Evolutionary conservation across 2,113 vertebrate genomes (phyloP).

Genomic region (Scytalopus superciliaris): DNA sequence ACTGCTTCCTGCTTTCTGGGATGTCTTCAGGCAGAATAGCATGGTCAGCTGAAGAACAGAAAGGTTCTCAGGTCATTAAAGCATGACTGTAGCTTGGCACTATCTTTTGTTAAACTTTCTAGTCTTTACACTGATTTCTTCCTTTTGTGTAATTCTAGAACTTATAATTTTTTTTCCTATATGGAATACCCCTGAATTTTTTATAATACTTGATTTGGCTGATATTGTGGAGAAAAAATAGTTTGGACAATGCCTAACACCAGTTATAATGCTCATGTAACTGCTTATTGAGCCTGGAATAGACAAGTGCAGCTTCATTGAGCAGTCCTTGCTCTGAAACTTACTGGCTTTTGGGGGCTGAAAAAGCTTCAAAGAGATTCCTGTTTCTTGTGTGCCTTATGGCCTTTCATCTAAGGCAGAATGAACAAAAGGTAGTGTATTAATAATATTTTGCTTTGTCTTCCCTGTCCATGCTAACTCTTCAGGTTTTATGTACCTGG

Average conservation of each 20-base stretch:
- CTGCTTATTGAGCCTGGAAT: background rate
- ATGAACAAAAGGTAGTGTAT: background rate
- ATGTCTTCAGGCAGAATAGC: background rate
- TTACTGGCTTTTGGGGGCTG: background rate
- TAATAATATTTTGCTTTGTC: background rate
- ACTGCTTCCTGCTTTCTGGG: slow-evolving; percentile 70
- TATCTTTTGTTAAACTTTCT: background rate
- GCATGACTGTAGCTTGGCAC: background rate
- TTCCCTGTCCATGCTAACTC: background rate
- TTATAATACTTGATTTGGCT: background rate
- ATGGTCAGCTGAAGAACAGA: slow-evolving; percentile 28
- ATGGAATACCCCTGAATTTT: background rate
- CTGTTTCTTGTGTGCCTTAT: background rate
- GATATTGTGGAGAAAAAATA: background rate
- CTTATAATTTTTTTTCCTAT: background rate
- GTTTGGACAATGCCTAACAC: background rate
- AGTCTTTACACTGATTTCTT: background rate
- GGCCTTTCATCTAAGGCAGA: background rate
- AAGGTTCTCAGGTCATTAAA: background rate
- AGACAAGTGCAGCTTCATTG: background rate
- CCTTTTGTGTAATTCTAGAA: background rate
- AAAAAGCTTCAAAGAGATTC: background rate
- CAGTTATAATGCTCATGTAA: background rate
- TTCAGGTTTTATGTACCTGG: background rate
- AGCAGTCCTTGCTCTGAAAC: background rate